Evolutionary conservation across 2,113 vertebrate genomes (phyloP).

Genomic region (Phyllopteryx taeniolatus): DNA sequence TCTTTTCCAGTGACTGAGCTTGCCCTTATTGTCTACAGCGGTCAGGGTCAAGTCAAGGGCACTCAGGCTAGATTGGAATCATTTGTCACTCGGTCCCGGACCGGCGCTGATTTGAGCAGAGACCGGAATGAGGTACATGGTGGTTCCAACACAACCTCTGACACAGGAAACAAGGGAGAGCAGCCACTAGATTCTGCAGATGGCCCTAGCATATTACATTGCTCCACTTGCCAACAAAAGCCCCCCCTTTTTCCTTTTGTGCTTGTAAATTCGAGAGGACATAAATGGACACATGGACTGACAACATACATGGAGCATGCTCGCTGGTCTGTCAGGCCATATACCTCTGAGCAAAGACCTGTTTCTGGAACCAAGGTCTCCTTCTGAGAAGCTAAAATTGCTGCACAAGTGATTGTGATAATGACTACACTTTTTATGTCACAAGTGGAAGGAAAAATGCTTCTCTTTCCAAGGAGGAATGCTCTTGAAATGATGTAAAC

Average conservation of each 20-base stretch:
- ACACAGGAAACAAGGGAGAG: slow-evolving; percentile 82
- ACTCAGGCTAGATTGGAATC: slow-evolving; percentile 98
- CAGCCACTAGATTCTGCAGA: slow-evolving; percentile 82
- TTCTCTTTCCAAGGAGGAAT: slow-evolving; percentile 80
- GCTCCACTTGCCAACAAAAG: slow-evolving; percentile 79
- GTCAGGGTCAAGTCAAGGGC: slow-evolving; percentile 99
- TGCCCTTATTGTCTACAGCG: slow-evolving; percentile 95
- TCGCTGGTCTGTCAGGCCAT: slow-evolving; percentile 76
- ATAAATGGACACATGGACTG: slow-evolving; percentile 49
- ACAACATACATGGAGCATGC: slow-evolving; percentile 44
- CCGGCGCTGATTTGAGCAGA: slow-evolving; percentile 96
- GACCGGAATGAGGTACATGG: slow-evolving; percentile 83
- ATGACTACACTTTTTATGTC: slow-evolving; percentile 82
- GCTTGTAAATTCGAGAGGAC: slow-evolving; percentile 77
- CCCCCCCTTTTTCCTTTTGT: slow-evolving; percentile 33
- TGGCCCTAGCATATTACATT: slow-evolving; percentile 76
- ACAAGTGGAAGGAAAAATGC: slow-evolving; percentile 57
- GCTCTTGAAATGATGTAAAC: slow-evolving; percentile 87
- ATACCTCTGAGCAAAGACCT: slow-evolving; percentile 78
- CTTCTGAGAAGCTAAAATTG: slow-evolving; percentile 83
- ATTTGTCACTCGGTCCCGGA: slow-evolving; percentile 97
- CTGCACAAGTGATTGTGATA: slow-evolving; percentile 82
- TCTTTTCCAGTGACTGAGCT: slow-evolving; percentile 98
- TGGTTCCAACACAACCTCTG: slow-evolving; percentile 88
- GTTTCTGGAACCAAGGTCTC: slow-evolving; percentile 71